Evolutionary conservation across 1,140 invertebrate genomes (phyloP).

Genomic region (Bicyclus anynana): DNA sequence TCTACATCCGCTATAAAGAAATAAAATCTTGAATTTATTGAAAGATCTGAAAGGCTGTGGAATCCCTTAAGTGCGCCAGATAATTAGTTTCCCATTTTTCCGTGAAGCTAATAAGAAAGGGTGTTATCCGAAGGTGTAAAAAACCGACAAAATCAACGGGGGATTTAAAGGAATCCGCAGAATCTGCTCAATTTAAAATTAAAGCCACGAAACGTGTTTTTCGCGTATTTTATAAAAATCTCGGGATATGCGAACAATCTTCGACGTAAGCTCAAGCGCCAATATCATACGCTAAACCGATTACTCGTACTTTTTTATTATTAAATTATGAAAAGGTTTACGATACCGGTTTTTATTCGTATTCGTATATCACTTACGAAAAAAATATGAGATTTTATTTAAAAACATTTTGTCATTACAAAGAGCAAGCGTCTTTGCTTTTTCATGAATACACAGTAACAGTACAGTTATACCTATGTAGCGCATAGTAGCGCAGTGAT

Average conservation of each 20-base stretch:
- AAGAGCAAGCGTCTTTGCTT: too few relatives aligned
- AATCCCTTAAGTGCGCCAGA: conserved; percentile 29
- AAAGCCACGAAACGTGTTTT: conserved; percentile 77
- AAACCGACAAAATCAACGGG: conserved; percentile 60
- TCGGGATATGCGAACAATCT: conserved; percentile 71
- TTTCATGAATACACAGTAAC: too few relatives aligned
- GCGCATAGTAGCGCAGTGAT: too few relatives aligned
- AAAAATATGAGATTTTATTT: too few relatives aligned
- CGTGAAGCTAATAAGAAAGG: conserved; percentile 37
- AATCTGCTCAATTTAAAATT: conserved; percentile 77
- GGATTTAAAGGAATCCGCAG: conserved; percentile 68
- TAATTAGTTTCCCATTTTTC: conserved; percentile 62
- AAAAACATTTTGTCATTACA: too few relatives aligned
- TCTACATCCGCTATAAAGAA: conserved; percentile 16
- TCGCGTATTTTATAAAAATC: conserved; percentile 76
- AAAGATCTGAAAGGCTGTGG: conserved; percentile 20
- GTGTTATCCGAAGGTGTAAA: conserved; percentile 48
- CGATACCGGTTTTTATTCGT: not conserved
- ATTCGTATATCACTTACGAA: too few relatives aligned
- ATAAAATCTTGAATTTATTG: conserved; percentile 19
- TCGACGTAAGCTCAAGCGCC: conserved; percentile 44
- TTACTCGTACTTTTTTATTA: conserved; percentile 24
- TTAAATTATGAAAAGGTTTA: conserved; percentile 7
- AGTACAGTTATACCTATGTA: too few relatives aligned
- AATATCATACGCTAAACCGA: conserved; percentile 50